Conservation (phyloP, 2,797 vertebrate species). For the Acanthopagrus latus region DNA sequence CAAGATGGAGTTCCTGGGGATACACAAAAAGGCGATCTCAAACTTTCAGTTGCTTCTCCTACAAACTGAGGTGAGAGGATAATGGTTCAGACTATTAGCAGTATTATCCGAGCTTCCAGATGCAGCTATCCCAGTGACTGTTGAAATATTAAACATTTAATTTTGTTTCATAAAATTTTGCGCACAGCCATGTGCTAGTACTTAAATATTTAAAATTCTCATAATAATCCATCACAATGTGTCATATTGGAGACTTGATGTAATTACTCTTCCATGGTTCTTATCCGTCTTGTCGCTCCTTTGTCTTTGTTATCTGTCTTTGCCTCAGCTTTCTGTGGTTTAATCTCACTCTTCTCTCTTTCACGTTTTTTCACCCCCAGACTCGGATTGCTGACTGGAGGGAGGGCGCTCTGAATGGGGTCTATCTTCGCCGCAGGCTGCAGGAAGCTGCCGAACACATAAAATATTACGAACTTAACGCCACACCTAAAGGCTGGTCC, state of each 20-base stretch:
- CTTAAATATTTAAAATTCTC: conserved; percentile 79
- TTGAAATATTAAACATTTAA: conserved; percentile 73
- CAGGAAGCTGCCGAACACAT: conserved; percentile 99
- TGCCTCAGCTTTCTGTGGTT: conserved; percentile 12
- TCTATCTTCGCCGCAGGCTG: conserved; percentile 98
- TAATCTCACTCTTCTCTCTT: conserved; percentile 11
- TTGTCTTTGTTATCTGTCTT: conserved; percentile 11
- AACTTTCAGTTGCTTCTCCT: conserved; percentile 98
- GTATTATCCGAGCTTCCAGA: conserved; percentile 14
- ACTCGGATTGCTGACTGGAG: conserved; percentile 99
- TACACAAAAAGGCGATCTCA: conserved; percentile 96
- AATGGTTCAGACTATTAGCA: conserved; percentile 10
- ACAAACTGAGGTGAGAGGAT: conserved; percentile 94
- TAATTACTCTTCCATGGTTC: conserved; percentile 49
- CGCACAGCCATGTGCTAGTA: conserved; percentile 36
- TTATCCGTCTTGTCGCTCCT: conserved; percentile 39
- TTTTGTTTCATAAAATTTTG: conserved; percentile 62
- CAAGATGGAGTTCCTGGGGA: conserved; percentile 99
- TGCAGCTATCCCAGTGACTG: conserved; percentile 32
- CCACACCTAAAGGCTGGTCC: conserved; percentile 99
- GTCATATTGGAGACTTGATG: conserved; percentile 42
- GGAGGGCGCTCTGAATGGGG: conserved; percentile 97
- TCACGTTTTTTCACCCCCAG: conserved; percentile 69
- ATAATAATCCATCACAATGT: conserved; percentile 69
- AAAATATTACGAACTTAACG: conserved; percentile 99